A percentile compares a stretch with the other conserved stretches of the same genome.
Evolutionary conservation across 2,113 vertebrate genomes (phyloP).

Genomic region (Serinus canaria): DNA sequence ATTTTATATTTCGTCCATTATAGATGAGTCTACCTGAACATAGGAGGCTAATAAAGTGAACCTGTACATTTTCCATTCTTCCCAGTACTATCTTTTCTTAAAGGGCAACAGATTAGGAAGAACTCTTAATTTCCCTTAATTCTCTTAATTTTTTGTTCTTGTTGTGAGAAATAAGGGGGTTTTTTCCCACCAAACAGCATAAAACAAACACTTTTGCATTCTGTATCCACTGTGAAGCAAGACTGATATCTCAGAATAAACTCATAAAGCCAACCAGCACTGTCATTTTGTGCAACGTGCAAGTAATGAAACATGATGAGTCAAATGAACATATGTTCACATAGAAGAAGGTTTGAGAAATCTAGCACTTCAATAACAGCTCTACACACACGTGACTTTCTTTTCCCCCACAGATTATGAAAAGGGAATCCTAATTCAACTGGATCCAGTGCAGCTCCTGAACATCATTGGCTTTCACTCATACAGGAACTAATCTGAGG

Average conservation of each 20-base stretch:
- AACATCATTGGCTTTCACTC: neutral
- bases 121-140: neutral
- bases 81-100: neutral
- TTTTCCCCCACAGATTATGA: neutral
- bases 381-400: neutral
- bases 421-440: neutral
- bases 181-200: neutral
- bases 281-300: neutral
- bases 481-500: slow-evolving; percentile 17
- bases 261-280: neutral
- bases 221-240: neutral
- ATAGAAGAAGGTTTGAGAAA: neutral
- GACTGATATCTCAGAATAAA: neutral
- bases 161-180: neutral
- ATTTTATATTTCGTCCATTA: neutral
- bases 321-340: neutral
- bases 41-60: neutral
- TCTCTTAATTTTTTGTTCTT: neutral
- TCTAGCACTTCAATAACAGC: neutral
- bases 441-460: neutral
- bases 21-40: neutral
- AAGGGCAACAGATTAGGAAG: neutral
- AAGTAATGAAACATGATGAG: neutral
- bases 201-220: neutral
- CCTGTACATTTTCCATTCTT: neutral